These are phyloP conservation scores for Chionodraco myersi DNA, from an alignment of 2,113 vertebrate species.

Conservation along the genomic window DNA sequence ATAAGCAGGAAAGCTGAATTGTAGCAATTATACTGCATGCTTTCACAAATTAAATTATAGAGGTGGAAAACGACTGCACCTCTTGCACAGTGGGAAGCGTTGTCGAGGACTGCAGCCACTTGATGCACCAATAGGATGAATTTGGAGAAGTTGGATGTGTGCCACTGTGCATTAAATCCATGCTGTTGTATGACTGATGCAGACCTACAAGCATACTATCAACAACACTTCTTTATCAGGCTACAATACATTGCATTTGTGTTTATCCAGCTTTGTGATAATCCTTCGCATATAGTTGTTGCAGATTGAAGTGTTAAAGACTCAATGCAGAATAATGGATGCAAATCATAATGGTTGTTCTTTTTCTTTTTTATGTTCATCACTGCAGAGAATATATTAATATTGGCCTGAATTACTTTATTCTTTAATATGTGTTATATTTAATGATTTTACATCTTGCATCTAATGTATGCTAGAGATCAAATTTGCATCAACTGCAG, in stretches of 20 bases:
- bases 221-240: constrained; percentile 10
- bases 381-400: not conserved
- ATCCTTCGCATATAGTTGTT: constrained; percentile 13
- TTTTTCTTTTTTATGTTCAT: not conserved
- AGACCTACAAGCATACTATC: constrained; percentile 25
- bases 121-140: constrained; percentile 78
- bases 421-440: not conserved
- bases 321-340: not conserved
- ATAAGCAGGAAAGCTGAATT: not conserved
- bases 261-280: constrained; percentile 20
- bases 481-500: constrained; percentile 5
- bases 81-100: constrained; percentile 40
- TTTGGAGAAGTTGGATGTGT: constrained; percentile 74
- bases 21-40: not conserved
- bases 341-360: not conserved
- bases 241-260: not conserved
- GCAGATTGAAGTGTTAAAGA: constrained; percentile 4
- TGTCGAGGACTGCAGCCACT: constrained; percentile 74
- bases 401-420: not conserved
- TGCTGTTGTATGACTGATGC: constrained; percentile 34
- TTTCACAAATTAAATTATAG: constrained; percentile 24
- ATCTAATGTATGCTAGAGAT: constrained; percentile 26
- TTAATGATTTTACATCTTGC: constrained; percentile 13
- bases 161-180: constrained; percentile 65
- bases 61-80: constrained; percentile 27